Conservation (phyloP, 2,797 vertebrate genomes). For the Decapterus maruadsi region DNA sequence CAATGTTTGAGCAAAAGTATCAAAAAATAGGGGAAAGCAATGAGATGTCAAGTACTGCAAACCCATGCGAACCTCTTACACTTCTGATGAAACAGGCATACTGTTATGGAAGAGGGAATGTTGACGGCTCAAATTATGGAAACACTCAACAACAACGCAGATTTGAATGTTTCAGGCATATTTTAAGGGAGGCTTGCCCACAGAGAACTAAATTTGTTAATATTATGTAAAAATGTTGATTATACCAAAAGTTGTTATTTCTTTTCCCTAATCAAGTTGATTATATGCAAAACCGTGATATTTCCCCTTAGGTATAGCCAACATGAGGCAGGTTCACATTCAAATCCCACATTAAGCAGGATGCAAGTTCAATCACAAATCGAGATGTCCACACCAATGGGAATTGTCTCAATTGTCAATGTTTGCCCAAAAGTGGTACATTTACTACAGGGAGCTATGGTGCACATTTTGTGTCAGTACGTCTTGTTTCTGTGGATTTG, state of each 20-base stretch:
- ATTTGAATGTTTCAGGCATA: conserved; percentile 44
- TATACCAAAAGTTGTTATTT: conserved; percentile 48
- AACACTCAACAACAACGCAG: conserved; percentile 43
- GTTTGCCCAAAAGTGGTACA: not conserved
- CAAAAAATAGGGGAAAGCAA: conserved; percentile 31
- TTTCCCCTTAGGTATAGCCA: conserved; percentile 37
- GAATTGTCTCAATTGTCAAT: conserved; percentile 18
- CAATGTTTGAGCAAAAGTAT: conserved; percentile 48
- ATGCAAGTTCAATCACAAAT: conserved; percentile 60
- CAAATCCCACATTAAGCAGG: conserved; percentile 38
- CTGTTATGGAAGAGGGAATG: conserved; percentile 18
- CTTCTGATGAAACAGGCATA: conserved; percentile 51
- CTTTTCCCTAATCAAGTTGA: conserved; percentile 53
- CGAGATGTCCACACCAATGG: conserved; percentile 45
- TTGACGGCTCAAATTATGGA: conserved; percentile 32
- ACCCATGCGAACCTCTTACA: conserved; percentile 56
- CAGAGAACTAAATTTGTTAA: conserved; percentile 50
- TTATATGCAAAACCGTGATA: conserved; percentile 43
- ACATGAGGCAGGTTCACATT: conserved; percentile 43
- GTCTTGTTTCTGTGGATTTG: not conserved
- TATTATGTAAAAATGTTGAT: conserved; percentile 56
- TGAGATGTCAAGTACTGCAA: conserved; percentile 63
- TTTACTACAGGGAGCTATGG: conserved; percentile 17
- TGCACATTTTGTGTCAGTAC: not conserved
- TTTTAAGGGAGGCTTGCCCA: conserved; percentile 41